Evolutionary conservation across 2,113 vertebrate genomes (phyloP), one percentile per base, ranked within the genome.

Genomic region (Thamnophis sirtalis): DNA sequence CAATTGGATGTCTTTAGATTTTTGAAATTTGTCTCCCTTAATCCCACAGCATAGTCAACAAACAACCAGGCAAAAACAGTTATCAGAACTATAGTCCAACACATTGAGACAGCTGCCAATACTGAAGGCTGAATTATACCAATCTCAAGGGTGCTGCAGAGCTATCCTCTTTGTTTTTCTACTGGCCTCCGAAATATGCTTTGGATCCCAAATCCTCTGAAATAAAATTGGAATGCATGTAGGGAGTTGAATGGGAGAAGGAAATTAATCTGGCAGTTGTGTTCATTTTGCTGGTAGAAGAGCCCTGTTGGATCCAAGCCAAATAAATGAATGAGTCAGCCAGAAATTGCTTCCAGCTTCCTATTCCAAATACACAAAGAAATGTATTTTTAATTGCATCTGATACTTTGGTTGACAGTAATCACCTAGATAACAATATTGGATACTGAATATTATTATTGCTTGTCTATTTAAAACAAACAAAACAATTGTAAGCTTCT

Each of bases 281-380:
- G 19, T 43, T 80, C 73, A 80, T 38, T 80, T 80, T 80, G 73
- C 73, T 80, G 7, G 73, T 43, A 80, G 73, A 80, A 43, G 73
- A 43, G 33, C 33, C 9, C 17, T 43, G 73, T 43, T 80, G 73
- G 73, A 43, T 43, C 73, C 33, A 43, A 80, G 63, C 84, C 63
- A 95, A 92, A 95, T 94, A 91, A 92, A 95, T 43, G 94, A 93
- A 93, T 55, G 93, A 91, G 93, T 94, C 94, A 96, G 96, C 93
- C 95, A 95, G 94, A 94, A 96, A 94, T 92, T 94, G 93, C 95
- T 95, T 94, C 93, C 94, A 95, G 95, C 5, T 88, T 48, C 38
- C 94, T 95, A 93, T 93, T 92, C 94, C 93, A 84, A 95, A 92
- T 54, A 93, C 19, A 87, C 88, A 15, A 92, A 53, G 89, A 84